These are phyloP conservation scores for Anas platyrhynchos DNA, from an alignment of 2,113 vertebrate species.

Conservation along the genomic window DNA sequence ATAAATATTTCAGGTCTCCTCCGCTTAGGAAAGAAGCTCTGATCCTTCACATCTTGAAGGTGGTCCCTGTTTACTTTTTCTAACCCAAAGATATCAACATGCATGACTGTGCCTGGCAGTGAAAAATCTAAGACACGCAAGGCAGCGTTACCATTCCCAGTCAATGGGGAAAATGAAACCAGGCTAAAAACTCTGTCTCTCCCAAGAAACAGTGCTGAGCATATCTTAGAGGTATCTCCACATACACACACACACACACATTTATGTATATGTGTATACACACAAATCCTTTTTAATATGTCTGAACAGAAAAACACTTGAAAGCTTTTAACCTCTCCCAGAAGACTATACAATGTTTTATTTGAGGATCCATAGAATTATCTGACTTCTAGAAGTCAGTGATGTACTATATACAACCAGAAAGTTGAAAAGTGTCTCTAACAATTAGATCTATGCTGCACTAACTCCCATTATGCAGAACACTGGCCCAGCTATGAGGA, in stretches of 20 bases:
- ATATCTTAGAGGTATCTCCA: not conserved
- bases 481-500: not conserved
- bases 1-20: conserved; percentile 20
- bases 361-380: not conserved
- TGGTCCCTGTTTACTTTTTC: not conserved
- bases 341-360: not conserved
- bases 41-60: not conserved
- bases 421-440: not conserved
- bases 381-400: not conserved
- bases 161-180: not conserved
- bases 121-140: not conserved
- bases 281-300: not conserved
- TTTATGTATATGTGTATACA: not conserved
- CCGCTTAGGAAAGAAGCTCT: not conserved
- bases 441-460: accelerated
- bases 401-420: not conserved
- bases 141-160: not conserved
- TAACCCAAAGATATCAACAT: conserved; percentile 1
- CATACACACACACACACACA: not conserved
- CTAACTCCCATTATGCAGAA: not conserved
- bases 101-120: not conserved
- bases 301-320: not conserved
- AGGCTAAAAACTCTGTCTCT: not conserved
- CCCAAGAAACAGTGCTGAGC: not conserved
- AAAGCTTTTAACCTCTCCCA: conserved; percentile 6